Conservation (phyloP, 2,888 invertebrate species). For the Machimus atricapillus region DNA sequence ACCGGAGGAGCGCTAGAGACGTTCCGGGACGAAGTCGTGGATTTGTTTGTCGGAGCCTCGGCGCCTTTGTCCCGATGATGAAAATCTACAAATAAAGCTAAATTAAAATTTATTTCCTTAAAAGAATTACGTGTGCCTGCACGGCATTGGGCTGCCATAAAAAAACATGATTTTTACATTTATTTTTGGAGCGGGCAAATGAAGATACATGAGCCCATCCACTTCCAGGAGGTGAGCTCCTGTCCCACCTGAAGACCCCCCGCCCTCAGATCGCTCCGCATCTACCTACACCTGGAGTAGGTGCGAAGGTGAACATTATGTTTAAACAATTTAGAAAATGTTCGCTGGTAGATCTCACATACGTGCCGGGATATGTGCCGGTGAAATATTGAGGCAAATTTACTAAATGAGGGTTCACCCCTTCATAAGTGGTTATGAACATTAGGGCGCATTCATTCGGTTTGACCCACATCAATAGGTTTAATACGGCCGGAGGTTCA, state of each 20-base stretch:
- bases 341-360: neutral
- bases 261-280: neutral
- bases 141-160: neutral
- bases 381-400: constrained; percentile 24
- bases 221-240: neutral
- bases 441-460: constrained; percentile 23
- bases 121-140: neutral
- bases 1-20: neutral
- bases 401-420: constrained; percentile 37
- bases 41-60: neutral
- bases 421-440: constrained; percentile 38
- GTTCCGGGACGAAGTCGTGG: neutral
- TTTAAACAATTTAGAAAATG: neutral
- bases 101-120: constrained; percentile 31
- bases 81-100: constrained; percentile 24
- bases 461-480: constrained; percentile 33
- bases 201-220: constrained; percentile 8
- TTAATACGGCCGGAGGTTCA: constrained; percentile 10
- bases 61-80: neutral
- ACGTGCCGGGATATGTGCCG: neutral
- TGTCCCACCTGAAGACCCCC: neutral
- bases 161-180: constrained; percentile 24
- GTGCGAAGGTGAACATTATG: constrained; percentile 12
- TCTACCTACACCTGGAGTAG: neutral
- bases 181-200: constrained; percentile 4